Base-by-base conservation (phyloP, 1,140 invertebrate species). In the Eueides isabella region DNA sequence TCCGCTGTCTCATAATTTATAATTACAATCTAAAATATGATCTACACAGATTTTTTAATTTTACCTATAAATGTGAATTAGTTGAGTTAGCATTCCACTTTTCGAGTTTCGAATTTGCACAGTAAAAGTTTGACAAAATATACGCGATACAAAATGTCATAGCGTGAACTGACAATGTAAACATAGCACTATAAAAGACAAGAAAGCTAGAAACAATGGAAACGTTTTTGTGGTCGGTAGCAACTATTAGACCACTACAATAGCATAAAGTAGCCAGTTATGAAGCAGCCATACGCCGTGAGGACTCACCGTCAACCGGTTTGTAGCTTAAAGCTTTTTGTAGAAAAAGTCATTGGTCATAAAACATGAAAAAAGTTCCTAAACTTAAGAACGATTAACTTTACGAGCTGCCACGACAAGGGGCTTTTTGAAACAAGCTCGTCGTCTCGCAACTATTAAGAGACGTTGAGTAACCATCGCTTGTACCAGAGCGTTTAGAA, bases 191-290 rank as follows among this genome's bases (percentile, higher is more conserved):
- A 75, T 87, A 86, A 88, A 86, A 78, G 83, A 84, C 77, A 86
- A 86, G 80, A 84, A 84, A 81, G 75, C 81, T 85, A 85, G 75
- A 91, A 79, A 90, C 88, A 90, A 89, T 90, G 86, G 84, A 73
- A 80, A 80, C 74, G 85, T 90, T 92, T 91, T 90, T 91, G 85
- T 86, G 70, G 71, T 78, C 82, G 78, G 81, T 85, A 81, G 84
- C 86, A 83, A 63, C 74, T 75, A 80, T 87, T 88, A 89, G 87
- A 88, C 87, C 85, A 89, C 87, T 88, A 92, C 90, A 91, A 92
- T 90, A 89, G 86, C 87, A 89, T 88, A 88, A 92, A 91, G 85
- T 87, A 86, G 86, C 83, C 85, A 89, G 89, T 91, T 91, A 91
- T 90, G 86, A 90, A 87, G 83, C 83, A 75, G 77, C 79, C 83